These are phyloP conservation scores for Mesocricetus auratus DNA, from an alignment of 2,113 vertebrate genomes.

Conservation along the genomic window DNA sequence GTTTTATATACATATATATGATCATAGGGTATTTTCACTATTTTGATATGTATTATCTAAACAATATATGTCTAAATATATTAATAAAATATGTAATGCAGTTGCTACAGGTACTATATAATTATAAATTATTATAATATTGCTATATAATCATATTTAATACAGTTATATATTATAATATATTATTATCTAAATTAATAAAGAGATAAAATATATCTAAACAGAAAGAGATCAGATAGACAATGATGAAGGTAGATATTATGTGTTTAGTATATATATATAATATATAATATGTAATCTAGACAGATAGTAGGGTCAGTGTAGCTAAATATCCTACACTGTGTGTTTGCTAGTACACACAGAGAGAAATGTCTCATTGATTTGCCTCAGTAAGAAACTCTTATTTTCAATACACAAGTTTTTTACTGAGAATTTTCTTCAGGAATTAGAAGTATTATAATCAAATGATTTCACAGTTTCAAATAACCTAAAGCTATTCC, in stretches of 20 bases:
- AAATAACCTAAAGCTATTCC: slow-evolving; percentile 42
- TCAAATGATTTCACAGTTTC: slow-evolving; percentile 33
- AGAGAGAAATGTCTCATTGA: background rate
- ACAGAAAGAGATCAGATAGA: background rate
- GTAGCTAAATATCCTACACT: background rate
- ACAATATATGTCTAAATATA: background rate
- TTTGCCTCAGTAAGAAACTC: background rate
- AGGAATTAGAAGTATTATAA: slow-evolving; percentile 34
- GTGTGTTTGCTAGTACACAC: no score
- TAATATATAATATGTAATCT: background rate
- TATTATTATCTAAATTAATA: background rate
- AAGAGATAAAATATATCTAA: background rate
- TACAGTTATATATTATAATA: background rate
- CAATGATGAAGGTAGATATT: background rate
- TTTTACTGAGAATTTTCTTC: background rate
- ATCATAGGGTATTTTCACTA: background rate
- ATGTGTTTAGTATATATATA: background rate
- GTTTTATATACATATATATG: background rate
- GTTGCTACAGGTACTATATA: background rate
- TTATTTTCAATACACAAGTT: background rate
- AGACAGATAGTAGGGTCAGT: background rate
- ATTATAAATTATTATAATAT: background rate
- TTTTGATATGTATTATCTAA: background rate
- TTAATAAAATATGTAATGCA: background rate
- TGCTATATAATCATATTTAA: background rate